Base-by-base conservation (phyloP, 2,888 invertebrate species). In the Papilio elwesi region DNA sequence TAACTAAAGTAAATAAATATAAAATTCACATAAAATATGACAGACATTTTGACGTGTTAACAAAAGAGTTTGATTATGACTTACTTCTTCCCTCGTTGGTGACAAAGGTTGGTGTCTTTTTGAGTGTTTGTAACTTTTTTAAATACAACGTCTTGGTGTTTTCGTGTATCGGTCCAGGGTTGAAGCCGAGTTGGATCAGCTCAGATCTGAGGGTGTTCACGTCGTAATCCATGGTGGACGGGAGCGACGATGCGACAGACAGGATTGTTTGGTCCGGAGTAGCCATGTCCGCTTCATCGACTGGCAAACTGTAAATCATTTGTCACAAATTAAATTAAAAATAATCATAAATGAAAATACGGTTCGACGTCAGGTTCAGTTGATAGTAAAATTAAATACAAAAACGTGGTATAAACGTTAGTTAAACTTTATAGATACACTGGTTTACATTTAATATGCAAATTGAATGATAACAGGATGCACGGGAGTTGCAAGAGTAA, bases 81-180 rank as follows among this genome's bases (percentile, higher is more conserved):
- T 85, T 70, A 89, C 90, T 82, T 84, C 86, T 89, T 36, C 82
- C 85, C 66, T 83, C 77, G 53, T 78, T 82, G 51, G 77, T 80
- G 12, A 79, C 78, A 7, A 86, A 78, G 55, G 86, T 83, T 0
- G 87, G 83, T 4, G 80, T 82, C 74, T 90, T 90, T 80, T 91
- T 94, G 74, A 97, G 87, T 68, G 95, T 95, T 55, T 95, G 94
- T 48, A 98, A 89, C 79, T 96, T 96, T 83, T 95, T 96, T 66
- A 97, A 89, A 83, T 98, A 98, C 10, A 98, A 87, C 0, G 95
- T 94, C 78, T 97, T 96, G 0, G 98, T 98, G 3, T 95, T 95
- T 13, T 94, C 90, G 1, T 96, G 96, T 78, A 98, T 96, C 4
- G 98, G 98, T 0, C 98, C 98, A 0, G 97, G 96, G 11, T 90